Evolutionary conservation across 2,113 vertebrate genomes (phyloP).

Genomic region (Colossoma macropomum): DNA sequence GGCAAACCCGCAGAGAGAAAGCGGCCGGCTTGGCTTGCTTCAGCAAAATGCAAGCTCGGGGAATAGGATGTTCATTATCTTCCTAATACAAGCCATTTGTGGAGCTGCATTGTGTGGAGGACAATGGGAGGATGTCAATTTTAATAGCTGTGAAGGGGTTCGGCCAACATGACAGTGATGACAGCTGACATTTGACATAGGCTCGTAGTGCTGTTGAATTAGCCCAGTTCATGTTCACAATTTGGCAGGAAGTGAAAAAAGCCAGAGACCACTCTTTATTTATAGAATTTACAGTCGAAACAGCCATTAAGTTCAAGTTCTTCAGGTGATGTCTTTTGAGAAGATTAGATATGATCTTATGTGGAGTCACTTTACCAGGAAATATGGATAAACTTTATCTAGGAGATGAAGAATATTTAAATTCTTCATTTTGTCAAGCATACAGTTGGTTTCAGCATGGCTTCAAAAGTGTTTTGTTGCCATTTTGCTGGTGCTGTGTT

Average conservation of each 20-base stretch:
- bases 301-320: too few species aligned
- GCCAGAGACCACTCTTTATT: too few species aligned
- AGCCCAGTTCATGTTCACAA: not conserved
- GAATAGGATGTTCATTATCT: constrained; percentile 47
- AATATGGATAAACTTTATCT: too few species aligned
- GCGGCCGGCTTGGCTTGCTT: constrained; percentile 39
- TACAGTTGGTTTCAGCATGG: too few species aligned
- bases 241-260: not conserved
- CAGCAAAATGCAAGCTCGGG: constrained; percentile 41
- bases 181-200: constrained; percentile 2
- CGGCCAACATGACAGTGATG: constrained; percentile 10
- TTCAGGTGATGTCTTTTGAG: too few species aligned
- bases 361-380: too few species aligned
- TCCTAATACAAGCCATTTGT: constrained; percentile 43
- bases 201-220: constrained; percentile 8
- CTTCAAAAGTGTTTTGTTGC: too few species aligned
- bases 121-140: constrained; percentile 6
- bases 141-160: constrained; percentile 20
- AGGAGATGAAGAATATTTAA: too few species aligned
- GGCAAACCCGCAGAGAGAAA: constrained; percentile 48
- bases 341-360: too few species aligned
- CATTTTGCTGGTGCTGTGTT: too few species aligned
- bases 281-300: too few species aligned
- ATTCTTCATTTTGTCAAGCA: too few species aligned
- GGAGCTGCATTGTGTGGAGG: constrained; percentile 28